Conservation (phyloP, 2,888 invertebrate genomes). For the Eledone cirrhosa region DNA sequence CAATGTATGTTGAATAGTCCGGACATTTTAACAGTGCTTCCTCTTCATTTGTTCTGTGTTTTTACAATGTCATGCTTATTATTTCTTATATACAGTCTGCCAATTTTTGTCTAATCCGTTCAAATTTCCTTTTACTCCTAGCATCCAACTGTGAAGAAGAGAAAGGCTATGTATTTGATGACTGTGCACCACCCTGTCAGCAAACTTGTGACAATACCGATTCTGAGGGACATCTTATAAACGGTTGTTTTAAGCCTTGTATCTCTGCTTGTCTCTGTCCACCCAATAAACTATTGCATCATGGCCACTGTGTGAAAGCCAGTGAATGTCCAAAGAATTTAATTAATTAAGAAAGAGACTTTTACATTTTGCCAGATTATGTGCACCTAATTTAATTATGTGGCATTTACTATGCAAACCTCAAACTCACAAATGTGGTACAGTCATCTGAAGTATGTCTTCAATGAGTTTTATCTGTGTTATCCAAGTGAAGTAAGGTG, state of each 20-base stretch:
- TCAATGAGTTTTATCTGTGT: no score
- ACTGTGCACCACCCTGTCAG: slow-evolving; percentile 64
- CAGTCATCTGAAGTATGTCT: no score
- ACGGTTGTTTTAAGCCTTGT: slow-evolving; percentile 62
- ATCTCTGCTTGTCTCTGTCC: slow-evolving; percentile 64
- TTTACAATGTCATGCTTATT: no score
- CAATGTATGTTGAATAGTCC: no score
- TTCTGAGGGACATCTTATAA: slow-evolving; percentile 42
- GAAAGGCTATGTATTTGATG: slow-evolving; percentile 64
- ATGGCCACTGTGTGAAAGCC: slow-evolving; percentile 57
- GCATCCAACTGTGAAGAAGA: slow-evolving; percentile 48
- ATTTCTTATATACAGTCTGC: background rate
- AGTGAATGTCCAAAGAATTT: slow-evolving; percentile 50
- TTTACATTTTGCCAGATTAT: no score
- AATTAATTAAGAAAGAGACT: no score
- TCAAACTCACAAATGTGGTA: no score
- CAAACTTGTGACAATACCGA: slow-evolving; percentile 62
- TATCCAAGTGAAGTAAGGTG: no score
- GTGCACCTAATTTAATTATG: no score
- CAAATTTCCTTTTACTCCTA: slow-evolving; percentile 49
- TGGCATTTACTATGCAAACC: no score
- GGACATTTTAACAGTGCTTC: no score
- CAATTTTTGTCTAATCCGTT: slow-evolving; percentile 30
- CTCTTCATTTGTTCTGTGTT: no score
- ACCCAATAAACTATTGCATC: slow-evolving; percentile 62